Evolutionary conservation across 2,113 vertebrate genomes (phyloP).

Genomic region (Thunnus maccoyii): DNA sequence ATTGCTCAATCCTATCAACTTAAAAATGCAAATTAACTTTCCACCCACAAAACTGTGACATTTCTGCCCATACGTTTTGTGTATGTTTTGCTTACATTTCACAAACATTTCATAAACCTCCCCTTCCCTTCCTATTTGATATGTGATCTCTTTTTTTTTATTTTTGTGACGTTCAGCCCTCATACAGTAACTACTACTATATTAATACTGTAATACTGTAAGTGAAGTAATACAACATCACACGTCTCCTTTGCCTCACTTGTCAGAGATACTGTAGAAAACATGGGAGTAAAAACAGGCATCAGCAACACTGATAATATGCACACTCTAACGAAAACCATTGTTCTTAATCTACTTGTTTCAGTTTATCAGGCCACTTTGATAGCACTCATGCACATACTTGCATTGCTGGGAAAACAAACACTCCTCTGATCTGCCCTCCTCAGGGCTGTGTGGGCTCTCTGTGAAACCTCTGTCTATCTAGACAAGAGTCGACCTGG

Average conservation of each 20-base stretch:
- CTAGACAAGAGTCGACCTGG: constrained; percentile 68
- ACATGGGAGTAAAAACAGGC: constrained; percentile 38
- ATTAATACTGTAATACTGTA: too few relatives aligned
- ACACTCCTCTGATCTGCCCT: constrained; percentile 67
- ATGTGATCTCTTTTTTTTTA: background rate
- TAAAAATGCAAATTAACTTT: too few relatives aligned
- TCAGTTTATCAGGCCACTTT: constrained; percentile 56
- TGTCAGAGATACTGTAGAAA: constrained; percentile 29
- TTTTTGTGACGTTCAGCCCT: constrained; percentile 3
- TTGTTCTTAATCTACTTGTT: constrained; percentile 67
- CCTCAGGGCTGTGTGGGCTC: constrained; percentile 58
- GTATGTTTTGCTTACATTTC: too few relatives aligned
- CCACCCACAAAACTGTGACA: too few relatives aligned
- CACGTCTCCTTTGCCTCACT: background rate
- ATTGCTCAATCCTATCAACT: too few relatives aligned
- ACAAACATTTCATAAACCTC: too few relatives aligned
- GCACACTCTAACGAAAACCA: constrained; percentile 47
- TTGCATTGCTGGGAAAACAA: constrained; percentile 65
- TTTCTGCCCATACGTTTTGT: too few relatives aligned
- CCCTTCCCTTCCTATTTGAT: too few relatives aligned
- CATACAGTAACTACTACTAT: background rate
- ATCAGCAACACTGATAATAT: constrained; percentile 39
- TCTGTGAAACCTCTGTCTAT: constrained; percentile 64
- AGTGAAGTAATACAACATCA: background rate
- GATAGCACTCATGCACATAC: constrained; percentile 40